Percentiles rank a stretch among this genome's conserved stretches.
phyloP scores from a whole-genome alignment of 1,140 invertebrate species.

The Panagrolaimus sp. region DNA sequence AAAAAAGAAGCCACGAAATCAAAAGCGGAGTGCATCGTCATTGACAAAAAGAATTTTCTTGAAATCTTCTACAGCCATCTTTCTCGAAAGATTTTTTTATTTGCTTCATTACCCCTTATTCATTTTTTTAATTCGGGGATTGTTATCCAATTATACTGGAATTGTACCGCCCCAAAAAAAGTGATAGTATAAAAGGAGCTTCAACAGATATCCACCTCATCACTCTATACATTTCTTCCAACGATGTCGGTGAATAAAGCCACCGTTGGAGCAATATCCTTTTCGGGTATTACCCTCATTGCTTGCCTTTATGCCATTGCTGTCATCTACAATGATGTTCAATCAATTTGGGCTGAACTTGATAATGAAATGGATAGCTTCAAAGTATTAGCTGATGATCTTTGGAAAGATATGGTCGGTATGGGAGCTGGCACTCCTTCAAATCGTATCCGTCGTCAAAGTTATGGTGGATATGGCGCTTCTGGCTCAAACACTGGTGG shows the following conservation, averaged over 20 bases:
- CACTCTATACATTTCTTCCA: neutral
- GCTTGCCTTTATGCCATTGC: neutral
- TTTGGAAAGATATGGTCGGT: slow-evolving; percentile 38
- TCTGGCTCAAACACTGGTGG: neutral
- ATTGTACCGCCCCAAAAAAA: too few species aligned
- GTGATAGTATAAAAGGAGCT: too few species aligned
- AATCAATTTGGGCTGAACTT: slow-evolving; percentile 10
- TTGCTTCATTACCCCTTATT: too few species aligned
- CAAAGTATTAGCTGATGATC: slow-evolving; percentile 6
- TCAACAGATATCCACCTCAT: too few species aligned
- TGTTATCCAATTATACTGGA: too few species aligned
- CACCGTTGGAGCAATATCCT: neutral
- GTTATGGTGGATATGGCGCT: neutral
- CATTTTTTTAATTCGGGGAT: too few species aligned
- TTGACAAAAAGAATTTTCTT: too few species aligned
- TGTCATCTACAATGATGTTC: slow-evolving; percentile 2
- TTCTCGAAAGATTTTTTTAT: too few species aligned
- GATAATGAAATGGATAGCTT: slow-evolving; percentile 3
- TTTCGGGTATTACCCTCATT: neutral
- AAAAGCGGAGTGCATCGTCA: too few species aligned
- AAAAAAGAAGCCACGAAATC: too few species aligned
- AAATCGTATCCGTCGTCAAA: slow-evolving; percentile 34
- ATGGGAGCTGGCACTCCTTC: slow-evolving; percentile 27
- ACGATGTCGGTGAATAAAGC: slow-evolving; percentile 36
- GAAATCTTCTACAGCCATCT: too few species aligned